phyloP scores from a whole-genome alignment of 2,888 invertebrate species.

The Phortica magna region DNA sequence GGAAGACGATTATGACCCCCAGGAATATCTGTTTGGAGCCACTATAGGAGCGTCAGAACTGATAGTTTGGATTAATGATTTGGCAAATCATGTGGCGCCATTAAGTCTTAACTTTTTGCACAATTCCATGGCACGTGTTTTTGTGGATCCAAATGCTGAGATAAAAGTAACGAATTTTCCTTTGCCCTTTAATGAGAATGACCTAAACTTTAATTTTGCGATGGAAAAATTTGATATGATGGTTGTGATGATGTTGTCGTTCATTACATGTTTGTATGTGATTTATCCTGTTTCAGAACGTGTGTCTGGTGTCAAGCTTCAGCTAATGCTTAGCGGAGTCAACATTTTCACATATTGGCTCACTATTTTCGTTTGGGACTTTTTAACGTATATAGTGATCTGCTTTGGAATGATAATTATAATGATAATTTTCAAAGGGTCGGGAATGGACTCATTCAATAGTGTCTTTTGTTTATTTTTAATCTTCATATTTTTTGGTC shows the following conservation, averaged over 20 bases:
- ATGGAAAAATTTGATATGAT: not conserved
- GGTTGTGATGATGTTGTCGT: not conserved
- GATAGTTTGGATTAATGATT: constrained; percentile 53
- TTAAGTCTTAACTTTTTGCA: constrained; percentile 49
- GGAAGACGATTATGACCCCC: not conserved
- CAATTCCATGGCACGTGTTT: constrained; percentile 42
- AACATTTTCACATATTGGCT: constrained; percentile 84
- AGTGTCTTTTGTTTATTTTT: not conserved
- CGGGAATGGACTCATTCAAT: not conserved
- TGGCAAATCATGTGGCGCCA: constrained; percentile 27
- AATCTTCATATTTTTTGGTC: not conserved
- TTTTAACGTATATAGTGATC: constrained; percentile 79
- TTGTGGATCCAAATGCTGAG: constrained; percentile 23
- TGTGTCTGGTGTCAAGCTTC: constrained; percentile 82
- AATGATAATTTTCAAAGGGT: not conserved
- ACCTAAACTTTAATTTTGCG: not conserved
- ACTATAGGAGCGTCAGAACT: constrained; percentile 20
- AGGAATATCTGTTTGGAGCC: constrained; percentile 41
- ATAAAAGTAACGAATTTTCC: constrained; percentile 82
- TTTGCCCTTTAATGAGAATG: constrained; percentile 80
- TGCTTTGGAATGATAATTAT: not conserved
- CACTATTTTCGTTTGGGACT: constrained; percentile 80
- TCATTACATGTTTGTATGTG: constrained; percentile 80
- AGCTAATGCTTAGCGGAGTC: constrained; percentile 86
- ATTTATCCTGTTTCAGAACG: constrained; percentile 82